phyloP scores from a whole-genome alignment of 1,140 invertebrate genomes.

The Trinorchestia longiramus region DNA sequence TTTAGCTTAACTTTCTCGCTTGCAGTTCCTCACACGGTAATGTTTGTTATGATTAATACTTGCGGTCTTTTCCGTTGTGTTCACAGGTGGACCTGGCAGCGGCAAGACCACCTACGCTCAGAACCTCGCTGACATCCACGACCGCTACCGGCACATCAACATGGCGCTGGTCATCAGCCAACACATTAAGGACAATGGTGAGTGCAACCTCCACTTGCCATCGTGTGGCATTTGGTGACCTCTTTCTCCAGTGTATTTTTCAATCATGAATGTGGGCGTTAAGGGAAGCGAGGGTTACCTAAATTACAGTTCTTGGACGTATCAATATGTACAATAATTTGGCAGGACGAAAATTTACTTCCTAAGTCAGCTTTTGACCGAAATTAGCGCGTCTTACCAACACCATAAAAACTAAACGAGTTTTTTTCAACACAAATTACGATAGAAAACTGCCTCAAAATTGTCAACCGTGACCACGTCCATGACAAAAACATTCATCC shows the following conservation, averaged over 20 bases:
- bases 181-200: conserved; percentile 88
- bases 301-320: neutral
- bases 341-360: too few relatives aligned
- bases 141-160: conserved; percentile 87
- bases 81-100: conserved; percentile 87
- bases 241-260: neutral
- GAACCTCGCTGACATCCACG: conserved; percentile 85
- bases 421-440: too few relatives aligned
- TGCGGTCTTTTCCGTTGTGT: conserved; percentile 62
- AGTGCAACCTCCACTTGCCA: conserved; percentile 65
- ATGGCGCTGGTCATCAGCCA: conserved; percentile 77
- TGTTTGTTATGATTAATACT: too few relatives aligned
- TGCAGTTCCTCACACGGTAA: too few relatives aligned
- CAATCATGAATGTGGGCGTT: neutral
- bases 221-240: neutral
- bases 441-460: too few relatives aligned
- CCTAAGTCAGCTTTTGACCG: too few relatives aligned
- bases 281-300: neutral
- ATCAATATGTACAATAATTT: neutral
- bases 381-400: too few relatives aligned
- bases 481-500: too few relatives aligned
- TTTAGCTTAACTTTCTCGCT: too few relatives aligned
- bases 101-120: conserved; percentile 94
- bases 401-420: too few relatives aligned
- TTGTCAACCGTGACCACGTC: too few relatives aligned